phyloP scores from a whole-genome alignment of 1,140 invertebrate genomes.

The Goniozus legneri region DNA sequence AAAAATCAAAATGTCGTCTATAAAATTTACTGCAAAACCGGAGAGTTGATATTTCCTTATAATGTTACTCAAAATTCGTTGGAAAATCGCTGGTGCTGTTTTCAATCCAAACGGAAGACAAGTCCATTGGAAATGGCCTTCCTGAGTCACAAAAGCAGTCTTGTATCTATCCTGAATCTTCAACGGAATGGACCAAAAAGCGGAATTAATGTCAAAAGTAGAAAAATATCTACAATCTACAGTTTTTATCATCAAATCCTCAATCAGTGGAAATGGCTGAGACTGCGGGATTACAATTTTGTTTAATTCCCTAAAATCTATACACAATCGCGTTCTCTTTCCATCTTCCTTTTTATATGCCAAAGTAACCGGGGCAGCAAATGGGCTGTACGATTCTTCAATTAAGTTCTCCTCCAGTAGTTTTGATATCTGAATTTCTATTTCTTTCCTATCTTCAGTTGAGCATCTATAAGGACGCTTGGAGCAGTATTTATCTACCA shows the following conservation, averaged over 20 bases:
- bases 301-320: no score
- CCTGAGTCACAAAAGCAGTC: constrained; percentile 38
- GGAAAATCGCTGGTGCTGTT: constrained; percentile 36
- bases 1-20: constrained; percentile 34
- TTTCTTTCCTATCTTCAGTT: constrained; percentile 11
- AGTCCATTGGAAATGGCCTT: constrained; percentile 37
- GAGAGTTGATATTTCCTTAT: constrained; percentile 27
- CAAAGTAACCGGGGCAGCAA: no score
- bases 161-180: constrained; percentile 31
- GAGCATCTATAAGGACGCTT: constrained; percentile 5
- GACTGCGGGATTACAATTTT: no score
- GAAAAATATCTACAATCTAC: constrained; percentile 17
- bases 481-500: constrained; percentile 10
- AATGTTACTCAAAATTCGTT: constrained; percentile 29
- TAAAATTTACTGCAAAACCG: constrained; percentile 19
- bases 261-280: constrained; percentile 19
- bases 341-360: constrained; percentile 16
- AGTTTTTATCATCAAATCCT: constrained; percentile 16
- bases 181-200: constrained; percentile 40
- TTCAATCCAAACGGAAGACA: constrained; percentile 34
- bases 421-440: constrained; percentile 12
- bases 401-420: no score
- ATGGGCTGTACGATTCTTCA: constrained; percentile 16
- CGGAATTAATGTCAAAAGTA: constrained; percentile 36
- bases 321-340: constrained; percentile 14